phyloP scores from a whole-genome alignment of 1,140 invertebrate species.

The Drosophila mauritiana region DNA sequence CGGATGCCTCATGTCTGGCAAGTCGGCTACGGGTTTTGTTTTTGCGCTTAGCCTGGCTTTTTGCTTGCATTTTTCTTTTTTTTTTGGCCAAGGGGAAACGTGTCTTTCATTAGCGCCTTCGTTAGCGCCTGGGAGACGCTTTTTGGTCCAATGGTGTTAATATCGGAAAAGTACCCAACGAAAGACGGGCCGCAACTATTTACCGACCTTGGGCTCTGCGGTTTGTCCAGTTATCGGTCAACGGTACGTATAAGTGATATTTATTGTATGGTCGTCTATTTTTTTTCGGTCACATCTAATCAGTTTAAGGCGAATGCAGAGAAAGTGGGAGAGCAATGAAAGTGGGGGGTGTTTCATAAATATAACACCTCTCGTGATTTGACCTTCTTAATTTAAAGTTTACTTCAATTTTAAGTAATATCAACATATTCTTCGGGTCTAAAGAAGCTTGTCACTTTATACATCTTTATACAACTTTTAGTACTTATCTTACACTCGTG shows the following conservation, averaged over 20 bases:
- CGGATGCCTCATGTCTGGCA: slow-evolving; percentile 54
- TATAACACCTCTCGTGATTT: not conserved
- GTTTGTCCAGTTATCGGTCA: slow-evolving; percentile 61
- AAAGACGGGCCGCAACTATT: slow-evolving; percentile 26
- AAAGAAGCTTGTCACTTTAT: too few relatives aligned
- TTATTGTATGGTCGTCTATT: slow-evolving; percentile 19
- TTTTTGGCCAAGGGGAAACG: slow-evolving; percentile 49
- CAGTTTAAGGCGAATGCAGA: slow-evolving; percentile 20
- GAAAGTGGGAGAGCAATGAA: slow-evolving; percentile 29
- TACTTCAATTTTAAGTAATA: too few relatives aligned
- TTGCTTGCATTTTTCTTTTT: slow-evolving; percentile 13
- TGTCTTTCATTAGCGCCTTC: slow-evolving; percentile 72
- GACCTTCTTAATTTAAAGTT: too few relatives aligned
- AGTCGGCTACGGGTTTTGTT: slow-evolving; percentile 50
- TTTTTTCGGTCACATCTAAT: slow-evolving; percentile 40
- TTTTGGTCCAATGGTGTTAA: slow-evolving; percentile 44
- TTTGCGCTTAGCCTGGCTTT: slow-evolving; percentile 41
- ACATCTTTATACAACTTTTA: too few relatives aligned
- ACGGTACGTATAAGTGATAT: slow-evolving; percentile 53
- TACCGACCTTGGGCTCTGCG: slow-evolving; percentile 45
- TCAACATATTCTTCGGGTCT: too few relatives aligned
- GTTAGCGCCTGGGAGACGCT: slow-evolving; percentile 66
- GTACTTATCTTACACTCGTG: not conserved
- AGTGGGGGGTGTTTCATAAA: not conserved
- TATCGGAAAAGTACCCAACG: slow-evolving; percentile 60